Evolutionary conservation across 2,888 invertebrate genomes (phyloP), one percentile per base, ranked within the genome.

Genomic region (Troilus luridus): DNA sequence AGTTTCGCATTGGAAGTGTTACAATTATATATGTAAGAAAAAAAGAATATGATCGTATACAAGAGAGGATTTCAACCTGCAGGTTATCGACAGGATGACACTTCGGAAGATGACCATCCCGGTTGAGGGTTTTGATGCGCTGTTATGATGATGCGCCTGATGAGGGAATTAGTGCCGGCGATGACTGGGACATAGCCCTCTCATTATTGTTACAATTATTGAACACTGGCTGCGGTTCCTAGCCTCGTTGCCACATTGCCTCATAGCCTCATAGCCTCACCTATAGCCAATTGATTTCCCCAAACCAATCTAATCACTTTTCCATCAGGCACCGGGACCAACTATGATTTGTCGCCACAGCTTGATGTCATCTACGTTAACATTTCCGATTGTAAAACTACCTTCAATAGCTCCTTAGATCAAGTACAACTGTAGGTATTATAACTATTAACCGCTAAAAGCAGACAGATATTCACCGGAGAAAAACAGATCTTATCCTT

Each of bases 241-340:
- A 67, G 67, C 19, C 41, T 24, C 62, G 9, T 19, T 56, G 88
- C 24, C 41, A 41, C 41, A 7, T 67, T 12, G 21, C 64, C n/a
- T 24, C 64, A 67, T 67, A 8, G 64, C 64, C 24, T 24, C 64
- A 67, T 67, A 67, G 64, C 72, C 24, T 67, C 67, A 58, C 56
- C 54, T 88, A 88, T 62, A n/a, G 89, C 72, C 24, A 89, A 89
- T 89, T 89, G 89, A 89, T 89, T 89, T 89, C 58, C 62, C 64
- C 67, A 67, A 41, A 56, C 67, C 64, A 89, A 89, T 77, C 89
- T 89, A 89, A 89, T 89, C 89, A 89, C 56, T 56, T 89, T 89
- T 89, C 89, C 67, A 89, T 89, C 67, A 89, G 41, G 54, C 89
- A 72, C 64, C 89, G 54, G 21, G 5, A 27, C 67, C 89, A 59